A percentile compares a stretch with the other conserved stretches of the same genome.
Conservation (phyloP, 2,888 invertebrate species). For the Cephus nigrinus region DNA sequence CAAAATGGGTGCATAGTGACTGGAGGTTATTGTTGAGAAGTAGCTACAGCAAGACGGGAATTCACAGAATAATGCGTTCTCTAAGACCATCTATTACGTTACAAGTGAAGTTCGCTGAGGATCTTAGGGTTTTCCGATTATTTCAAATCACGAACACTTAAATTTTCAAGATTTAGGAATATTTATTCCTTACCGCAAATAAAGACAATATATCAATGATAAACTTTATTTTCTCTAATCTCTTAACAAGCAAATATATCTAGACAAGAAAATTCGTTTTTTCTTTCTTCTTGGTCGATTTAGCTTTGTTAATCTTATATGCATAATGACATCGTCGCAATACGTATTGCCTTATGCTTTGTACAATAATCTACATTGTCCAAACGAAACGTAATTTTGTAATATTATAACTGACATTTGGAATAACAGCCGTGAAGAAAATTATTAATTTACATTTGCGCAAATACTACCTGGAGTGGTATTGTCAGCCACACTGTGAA, state of each 20-base stretch:
- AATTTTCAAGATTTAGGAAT: neutral
- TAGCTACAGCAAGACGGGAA: neutral
- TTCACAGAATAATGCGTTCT: neutral
- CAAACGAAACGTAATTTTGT: neutral
- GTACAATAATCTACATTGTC: neutral
- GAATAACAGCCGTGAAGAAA: neutral
- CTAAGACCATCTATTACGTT: neutral
- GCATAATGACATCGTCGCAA: neutral
- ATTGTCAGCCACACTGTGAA: neutral
- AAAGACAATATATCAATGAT: neutral
- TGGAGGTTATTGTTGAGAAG: neutral
- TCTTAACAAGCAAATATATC: neutral
- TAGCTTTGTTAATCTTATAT: neutral
- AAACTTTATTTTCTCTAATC: neutral
- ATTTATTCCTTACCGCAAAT: neutral
- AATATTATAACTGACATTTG: neutral
- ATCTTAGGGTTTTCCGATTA: neutral
- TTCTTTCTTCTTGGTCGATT: neutral
- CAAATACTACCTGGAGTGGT: neutral
- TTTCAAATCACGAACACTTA: neutral
- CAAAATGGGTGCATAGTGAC: neutral
- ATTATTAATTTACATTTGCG: neutral
- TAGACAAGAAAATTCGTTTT: neutral
- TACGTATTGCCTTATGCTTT: neutral
- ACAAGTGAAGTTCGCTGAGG: neutral